Evolutionary conservation across 2,797 vertebrate genomes (phyloP), one percentile per base, ranked within the genome.

Genomic region (Danio jaintianensis): DNA sequence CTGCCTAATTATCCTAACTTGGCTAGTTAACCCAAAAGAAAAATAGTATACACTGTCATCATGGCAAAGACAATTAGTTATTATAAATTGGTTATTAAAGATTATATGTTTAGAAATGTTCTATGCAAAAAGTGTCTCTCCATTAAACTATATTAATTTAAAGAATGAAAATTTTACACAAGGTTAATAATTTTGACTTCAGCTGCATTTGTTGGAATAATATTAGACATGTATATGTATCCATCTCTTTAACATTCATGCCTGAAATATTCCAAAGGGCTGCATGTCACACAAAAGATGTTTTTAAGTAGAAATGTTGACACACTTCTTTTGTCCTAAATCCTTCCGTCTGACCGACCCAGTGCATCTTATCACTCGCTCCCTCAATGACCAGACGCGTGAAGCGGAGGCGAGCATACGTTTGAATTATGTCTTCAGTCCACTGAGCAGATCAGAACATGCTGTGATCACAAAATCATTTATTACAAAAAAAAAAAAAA

Each of bases 271-370:
- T 53, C 18, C 29, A 5, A 47, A 48, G 29, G 29, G n/a, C 6
- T 40, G 11, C 62, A 75, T 20, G 58, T 20, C 16, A 0, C 11
- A 63, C 59, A 50, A 63, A 74, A 48, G 6, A 74, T 61, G 1
- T 61, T 47, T 38, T 52, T 66, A 69, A 69, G 7, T 52, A 18
- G 15, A 52, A 69, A 55, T 70, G 36, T 52, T 74, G 78, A 82
- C 72, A 85, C 82, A 87, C 83, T 87, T 83, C 79, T 88, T 92
- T 88, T 86, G 87, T 89, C 84, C 88, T 89, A 84, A 78, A 85
- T 84, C 85, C 82, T 89, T 91, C 87, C 88, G 83, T 88, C 64
- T 88, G 85, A 80, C 83, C 87, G 85, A 66, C 58, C 58, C 66
- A 42, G 76, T 53, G 18, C 50, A 18, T 58, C 22, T 73, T 15